Evolutionary conservation across 2,113 vertebrate genomes (phyloP).

Genomic region (Oncorhynchus nerka): DNA sequence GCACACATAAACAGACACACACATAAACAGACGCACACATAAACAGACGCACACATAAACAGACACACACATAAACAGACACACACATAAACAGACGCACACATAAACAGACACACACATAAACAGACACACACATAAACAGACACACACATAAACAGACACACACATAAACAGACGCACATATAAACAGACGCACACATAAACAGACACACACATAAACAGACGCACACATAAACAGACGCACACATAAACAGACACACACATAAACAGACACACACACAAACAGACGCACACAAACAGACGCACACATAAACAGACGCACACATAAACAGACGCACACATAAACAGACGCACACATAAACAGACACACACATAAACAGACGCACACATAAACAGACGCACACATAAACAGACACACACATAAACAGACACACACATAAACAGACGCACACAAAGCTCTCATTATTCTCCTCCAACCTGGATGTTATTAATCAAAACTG

Average conservation of each 20-base stretch:
- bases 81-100: not conserved
- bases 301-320: not conserved
- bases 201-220: constrained; percentile 1
- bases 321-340: constrained; percentile 1
- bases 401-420: not conserved
- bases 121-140: constrained; percentile 1
- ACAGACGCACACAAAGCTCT: not conserved
- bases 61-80: constrained; percentile 3
- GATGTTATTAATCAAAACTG: not conserved
- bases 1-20: not conserved
- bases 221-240: constrained; percentile 4
- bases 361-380: constrained; percentile 6
- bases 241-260: not conserved
- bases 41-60: not conserved
- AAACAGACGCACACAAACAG: constrained; percentile 4
- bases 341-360: constrained; percentile 3
- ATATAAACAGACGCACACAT: not conserved
- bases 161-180: not conserved
- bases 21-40: constrained; percentile 8
- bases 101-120: constrained; percentile 8
- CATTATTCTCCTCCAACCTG: not conserved
- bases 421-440: not conserved
- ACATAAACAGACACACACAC: constrained; percentile 7
- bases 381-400: not conserved
- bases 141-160: constrained; percentile 3